Base-by-base conservation (phyloP, 1,140 invertebrate species). In the Drosophila triauraria region DNA sequence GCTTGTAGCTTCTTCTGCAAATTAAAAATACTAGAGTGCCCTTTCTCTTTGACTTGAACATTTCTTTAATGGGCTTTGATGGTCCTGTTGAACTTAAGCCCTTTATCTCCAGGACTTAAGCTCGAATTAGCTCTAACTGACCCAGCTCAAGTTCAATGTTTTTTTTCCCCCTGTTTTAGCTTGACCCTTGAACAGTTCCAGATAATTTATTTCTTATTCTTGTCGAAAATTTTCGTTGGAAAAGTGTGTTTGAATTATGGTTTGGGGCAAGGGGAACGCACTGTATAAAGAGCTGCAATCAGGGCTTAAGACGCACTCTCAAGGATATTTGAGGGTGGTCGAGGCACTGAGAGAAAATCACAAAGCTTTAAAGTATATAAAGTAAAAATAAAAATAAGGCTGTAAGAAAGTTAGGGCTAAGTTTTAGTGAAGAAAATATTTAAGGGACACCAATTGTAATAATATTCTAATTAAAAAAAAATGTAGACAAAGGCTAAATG, bases 121-220 rank as follows among this genome's bases (percentile, higher is more conserved):
- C 17, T 25, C 17, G 32, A 59, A 59, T 63, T 63, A 42, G 38
- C 23, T 59, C 6, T 4, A 32, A 44, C 30, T 60, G 54, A 60
- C 61, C 61, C 61, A 43, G 30, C 61, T 64, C 54, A 64, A 64
- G 61, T 43, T 64, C 35, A 43, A 59, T 30, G 17, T 32, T 64
- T 10, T 25, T 13, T 35, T 53, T 51, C 35, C 2, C 20, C 12
- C 20, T 44, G 4, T 30, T 23, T 58, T 43, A 38, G 25, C 38
- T 64, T 64, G 38, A 25, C 27, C 56, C 56, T 47, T 40, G 64
- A 70, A 70, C 20, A 38, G 61, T 70, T 70, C 23, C 40, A 70
- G 63, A 46, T 40, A 70, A 47, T 47, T 70, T 68, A 50, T 56
- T 47, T 56, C 32, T 30, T 23, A 54, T 54, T 54, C 51, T 54